Base-by-base conservation (phyloP, 2,113 vertebrate species). In the Orcinus orca region DNA sequence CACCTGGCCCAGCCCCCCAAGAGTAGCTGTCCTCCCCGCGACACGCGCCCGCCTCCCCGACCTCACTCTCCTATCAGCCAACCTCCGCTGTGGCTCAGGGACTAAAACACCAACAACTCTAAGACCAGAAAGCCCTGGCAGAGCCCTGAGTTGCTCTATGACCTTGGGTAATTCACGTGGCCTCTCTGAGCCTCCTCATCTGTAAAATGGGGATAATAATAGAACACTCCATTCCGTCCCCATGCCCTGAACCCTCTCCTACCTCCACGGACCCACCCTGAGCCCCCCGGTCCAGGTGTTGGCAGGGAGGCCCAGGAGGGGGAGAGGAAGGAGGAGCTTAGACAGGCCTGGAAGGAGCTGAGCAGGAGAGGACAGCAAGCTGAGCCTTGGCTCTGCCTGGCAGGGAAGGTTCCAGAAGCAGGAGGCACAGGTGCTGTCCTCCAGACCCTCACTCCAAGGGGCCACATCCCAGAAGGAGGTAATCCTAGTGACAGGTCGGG, bases 1-100 rank as follows among this genome's bases (percentile, higher is more conserved):
- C 12, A 1, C 63, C 90, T 60, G 74, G 50, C 70, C 4, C 13
- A 33, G 80, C 8, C n/a, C 20, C 58, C 23, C 29, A 3, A 6
- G 6, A 25, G 33, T 38, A 36, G 2, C 18, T 25, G 76, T 20
- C 71, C 33, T 26, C 12, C 38, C 53, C n/a, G 15, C 3, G 53
- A 17, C 53, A 21, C 26, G 9, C 0, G 0, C 25, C 8, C 2
- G 1, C n/a, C 6, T 0, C 58, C 62, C 60, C 21, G 7, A 8
- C 70, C 67, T 50, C 1, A 0, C 50, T 41, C 17, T 15, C 31
- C 62, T 14, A 0, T 68, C 63, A 1, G 15, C 29, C 23, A 5
- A 3, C 47, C 31, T 10, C 44, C 26, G 20, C 68, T 4, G 0
- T 0, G 14, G 81, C 33, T 73, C n/a, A 50, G 58, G 44, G 62